These are phyloP conservation scores for human DNA, from an alignment of 2,113 vertebrate genomes.

Conservation along the genomic window GRCh38 chr1:230328501-230329000, in stretches of 20 bases:
- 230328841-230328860: background rate
- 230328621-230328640: background rate
- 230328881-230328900: background rate
- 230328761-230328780: fast-evolving
- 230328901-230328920: no score
- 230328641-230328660: fast-evolving
- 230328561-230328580: fast-evolving
- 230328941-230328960: no score
- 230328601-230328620: fast-evolving
- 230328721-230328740: no score
- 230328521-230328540: background rate
- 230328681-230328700: background rate
- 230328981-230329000: no score
- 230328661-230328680: background rate
- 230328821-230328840: background rate
- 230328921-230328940: background rate
- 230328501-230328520: background rate
- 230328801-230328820: background rate
- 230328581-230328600: background rate
- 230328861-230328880: background rate
- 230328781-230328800: no score
- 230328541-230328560: fast-evolving
- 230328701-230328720: background rate
- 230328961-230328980: no score
- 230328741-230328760: background rate